Conservation (phyloP, 1,140 invertebrate genomes). For the Drosophila ananassae region DNA sequence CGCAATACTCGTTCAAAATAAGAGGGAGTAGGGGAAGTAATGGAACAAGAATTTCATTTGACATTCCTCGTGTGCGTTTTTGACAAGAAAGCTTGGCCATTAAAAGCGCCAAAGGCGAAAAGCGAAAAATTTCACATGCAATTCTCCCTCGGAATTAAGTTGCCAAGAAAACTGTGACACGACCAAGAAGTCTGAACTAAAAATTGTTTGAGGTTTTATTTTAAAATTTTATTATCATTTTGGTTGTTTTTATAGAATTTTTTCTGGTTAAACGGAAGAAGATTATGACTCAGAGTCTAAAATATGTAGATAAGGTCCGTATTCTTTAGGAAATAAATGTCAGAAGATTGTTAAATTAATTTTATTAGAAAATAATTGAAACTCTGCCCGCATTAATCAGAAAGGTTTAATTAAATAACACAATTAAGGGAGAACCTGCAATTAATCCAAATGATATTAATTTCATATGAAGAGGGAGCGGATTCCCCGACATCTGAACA, state of each 20-base stretch:
- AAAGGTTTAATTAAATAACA: constrained; percentile 34
- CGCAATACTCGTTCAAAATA: constrained; percentile 19
- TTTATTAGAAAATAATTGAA: constrained; percentile 2
- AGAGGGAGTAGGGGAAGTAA: constrained; percentile 28
- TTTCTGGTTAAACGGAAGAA: too few species aligned
- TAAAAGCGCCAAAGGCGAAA: constrained; percentile 8
- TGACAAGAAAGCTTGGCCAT: constrained; percentile 25
- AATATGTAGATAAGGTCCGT: too few species aligned
- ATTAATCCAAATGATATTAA: constrained; percentile 24
- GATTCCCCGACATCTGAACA: constrained; percentile 9
- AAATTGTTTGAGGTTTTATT: neutral
- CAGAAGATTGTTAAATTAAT: neutral
- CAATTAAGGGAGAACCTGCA: constrained; percentile 28
- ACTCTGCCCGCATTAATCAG: constrained; percentile 37
- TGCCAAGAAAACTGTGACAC: neutral
- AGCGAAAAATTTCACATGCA: constrained; percentile 20
- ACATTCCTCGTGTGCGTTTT: constrained; percentile 47
- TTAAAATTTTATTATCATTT: neutral
- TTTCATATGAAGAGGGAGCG: constrained; percentile 5
- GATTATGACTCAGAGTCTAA: too few species aligned
- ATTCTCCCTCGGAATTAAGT: constrained; percentile 3
- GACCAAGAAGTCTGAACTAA: neutral
- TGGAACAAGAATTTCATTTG: constrained; percentile 29
- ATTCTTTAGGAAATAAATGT: too few species aligned
- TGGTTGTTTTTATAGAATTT: too few species aligned